A percentile compares a stretch with the other conserved stretches of the same genome.
phyloP scores from a whole-genome alignment of 2,888 invertebrate species.

The Scaeva pyrastri region DNA sequence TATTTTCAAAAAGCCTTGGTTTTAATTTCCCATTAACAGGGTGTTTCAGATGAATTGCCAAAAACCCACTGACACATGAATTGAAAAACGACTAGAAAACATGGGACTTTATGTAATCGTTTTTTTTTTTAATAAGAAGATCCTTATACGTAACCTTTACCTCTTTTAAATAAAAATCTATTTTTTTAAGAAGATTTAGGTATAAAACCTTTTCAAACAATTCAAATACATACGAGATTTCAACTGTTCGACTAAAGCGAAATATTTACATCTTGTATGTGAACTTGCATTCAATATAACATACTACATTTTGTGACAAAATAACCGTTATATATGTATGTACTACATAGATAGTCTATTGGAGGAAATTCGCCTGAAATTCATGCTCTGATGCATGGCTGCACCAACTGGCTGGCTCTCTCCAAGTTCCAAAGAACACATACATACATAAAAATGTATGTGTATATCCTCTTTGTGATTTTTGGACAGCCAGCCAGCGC shows the following conservation, averaged over 20 bases:
- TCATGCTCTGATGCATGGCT: conserved; percentile 19
- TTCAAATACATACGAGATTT: not conserved
- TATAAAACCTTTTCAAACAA: not conserved
- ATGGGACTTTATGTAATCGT: no score
- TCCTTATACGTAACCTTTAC: no score
- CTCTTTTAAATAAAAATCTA: no score
- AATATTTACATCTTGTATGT: not conserved
- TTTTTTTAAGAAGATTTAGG: no score
- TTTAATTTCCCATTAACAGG: no score
- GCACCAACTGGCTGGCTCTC: not conserved
- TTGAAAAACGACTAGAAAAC: no score
- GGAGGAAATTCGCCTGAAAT: conserved; percentile 2
- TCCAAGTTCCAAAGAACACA: no score
- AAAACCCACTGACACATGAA: no score
- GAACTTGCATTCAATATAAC: not conserved
- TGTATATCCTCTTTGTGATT: not conserved
- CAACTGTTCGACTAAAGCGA: not conserved
- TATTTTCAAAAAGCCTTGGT: no score
- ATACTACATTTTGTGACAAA: not conserved
- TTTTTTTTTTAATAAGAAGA: no score
- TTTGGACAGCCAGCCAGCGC: not conserved
- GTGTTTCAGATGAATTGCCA: no score
- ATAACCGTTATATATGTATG: not conserved
- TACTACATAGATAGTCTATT: not conserved
- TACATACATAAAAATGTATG: not conserved